Evolutionary conservation across 2,113 vertebrate species (phyloP).

Genomic region (Nannospalax galili): DNA sequence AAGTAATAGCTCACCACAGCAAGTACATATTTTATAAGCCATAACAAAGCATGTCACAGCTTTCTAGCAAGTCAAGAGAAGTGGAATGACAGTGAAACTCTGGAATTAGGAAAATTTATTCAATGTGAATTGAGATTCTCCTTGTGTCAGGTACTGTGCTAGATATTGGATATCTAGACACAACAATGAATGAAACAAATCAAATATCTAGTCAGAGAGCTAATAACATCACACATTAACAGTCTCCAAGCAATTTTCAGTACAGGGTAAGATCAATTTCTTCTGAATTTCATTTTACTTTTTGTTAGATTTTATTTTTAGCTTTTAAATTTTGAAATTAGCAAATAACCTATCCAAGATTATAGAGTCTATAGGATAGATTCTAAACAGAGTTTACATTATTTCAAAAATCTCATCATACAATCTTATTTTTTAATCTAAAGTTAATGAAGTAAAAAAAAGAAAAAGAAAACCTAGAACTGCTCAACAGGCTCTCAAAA

Average conservation of each 20-base stretch:
- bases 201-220: neutral
- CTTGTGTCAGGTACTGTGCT: neutral
- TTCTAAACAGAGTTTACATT: neutral
- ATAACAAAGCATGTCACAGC: neutral
- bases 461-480: neutral
- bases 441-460: constrained; percentile 9
- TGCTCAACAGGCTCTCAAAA: neutral
- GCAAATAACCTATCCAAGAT: neutral
- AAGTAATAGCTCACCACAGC: neutral
- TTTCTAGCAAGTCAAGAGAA: neutral
- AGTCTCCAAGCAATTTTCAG: neutral
- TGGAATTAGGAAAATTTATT: neutral
- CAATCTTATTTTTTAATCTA: neutral
- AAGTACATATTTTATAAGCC: neutral
- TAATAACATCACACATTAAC: neutral
- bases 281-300: too few relatives aligned
- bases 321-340: constrained; percentile 24
- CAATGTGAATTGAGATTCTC: neutral
- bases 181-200: neutral
- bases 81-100: neutral
- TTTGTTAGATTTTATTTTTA: constrained; percentile 19
- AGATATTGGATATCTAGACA: neutral
- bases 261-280: neutral
- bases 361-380: neutral
- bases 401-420: neutral